phyloP scores from a whole-genome alignment of 2,797 vertebrate species.

The Poecilia gillii region DNA sequence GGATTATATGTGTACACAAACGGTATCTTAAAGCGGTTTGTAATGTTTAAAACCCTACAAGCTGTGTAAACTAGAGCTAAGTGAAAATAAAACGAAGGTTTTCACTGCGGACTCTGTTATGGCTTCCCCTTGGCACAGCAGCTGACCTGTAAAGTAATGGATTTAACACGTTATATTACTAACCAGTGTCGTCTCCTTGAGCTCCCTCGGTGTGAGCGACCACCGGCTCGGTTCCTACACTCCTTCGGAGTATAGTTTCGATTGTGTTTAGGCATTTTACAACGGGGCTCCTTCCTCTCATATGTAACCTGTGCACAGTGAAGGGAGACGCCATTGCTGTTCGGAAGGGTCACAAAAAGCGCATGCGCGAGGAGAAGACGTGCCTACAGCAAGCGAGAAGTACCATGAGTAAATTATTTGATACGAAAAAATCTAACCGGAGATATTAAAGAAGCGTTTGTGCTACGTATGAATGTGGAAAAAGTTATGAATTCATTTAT shows the following conservation, averaged over 20 bases:
- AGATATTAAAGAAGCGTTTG: neutral
- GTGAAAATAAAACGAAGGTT: neutral
- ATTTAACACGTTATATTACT: constrained; percentile 16
- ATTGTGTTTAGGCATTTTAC: constrained; percentile 38
- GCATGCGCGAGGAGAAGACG: constrained; percentile 52
- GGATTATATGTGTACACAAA: neutral
- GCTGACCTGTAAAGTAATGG: constrained; percentile 7
- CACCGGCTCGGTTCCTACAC: constrained; percentile 37
- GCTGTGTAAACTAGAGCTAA: rapidly evolving
- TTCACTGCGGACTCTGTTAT: neutral
- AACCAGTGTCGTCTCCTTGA: constrained; percentile 53
- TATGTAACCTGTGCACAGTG: constrained; percentile 62
- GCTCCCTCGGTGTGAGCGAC: constrained; percentile 23
- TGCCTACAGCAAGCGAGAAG: constrained; percentile 60
- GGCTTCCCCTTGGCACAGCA: neutral
- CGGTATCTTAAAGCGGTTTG: rapidly evolving
- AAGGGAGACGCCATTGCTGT: constrained; percentile 80
- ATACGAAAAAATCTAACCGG: neutral
- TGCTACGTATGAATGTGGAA: neutral
- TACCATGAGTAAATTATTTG: neutral
- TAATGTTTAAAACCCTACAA: rapidly evolving
- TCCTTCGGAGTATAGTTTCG: constrained; percentile 40
- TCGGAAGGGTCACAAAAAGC: neutral
- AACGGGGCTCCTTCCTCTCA: constrained; percentile 48
- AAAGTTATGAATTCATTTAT: neutral